Percentiles rank a stretch among this genome's conserved stretches.
Conservation (phyloP, 1,140 invertebrate species). For the Saccostrea cuccullata region DNA sequence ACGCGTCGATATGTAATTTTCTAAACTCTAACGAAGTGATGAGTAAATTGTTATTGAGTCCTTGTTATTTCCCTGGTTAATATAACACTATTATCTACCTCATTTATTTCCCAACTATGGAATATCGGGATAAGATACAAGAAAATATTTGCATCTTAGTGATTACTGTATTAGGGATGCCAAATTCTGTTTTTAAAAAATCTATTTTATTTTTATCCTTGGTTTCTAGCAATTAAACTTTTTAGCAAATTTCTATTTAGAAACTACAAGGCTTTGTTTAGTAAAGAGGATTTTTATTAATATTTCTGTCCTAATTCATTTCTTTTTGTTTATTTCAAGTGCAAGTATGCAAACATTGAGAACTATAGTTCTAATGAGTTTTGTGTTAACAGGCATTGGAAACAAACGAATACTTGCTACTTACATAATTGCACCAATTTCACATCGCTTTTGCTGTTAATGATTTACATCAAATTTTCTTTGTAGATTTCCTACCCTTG, state of each 20-base stretch:
- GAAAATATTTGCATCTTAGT: neutral
- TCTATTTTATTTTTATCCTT: neutral
- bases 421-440: constrained; percentile 16
- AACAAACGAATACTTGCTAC: neutral
- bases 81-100: neutral
- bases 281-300: neutral
- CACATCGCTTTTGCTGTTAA: neutral
- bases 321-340: constrained; percentile 14
- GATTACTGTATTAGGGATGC: neutral
- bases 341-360: constrained; percentile 1
- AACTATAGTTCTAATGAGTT: neutral
- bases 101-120: neutral
- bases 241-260: neutral
- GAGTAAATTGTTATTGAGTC: constrained; percentile 11
- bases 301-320: neutral
- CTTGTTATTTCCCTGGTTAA: constrained; percentile 4
- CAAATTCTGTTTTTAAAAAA: neutral
- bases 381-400: neutral
- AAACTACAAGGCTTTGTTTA: neutral
- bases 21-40: constrained; percentile 3
- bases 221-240: neutral
- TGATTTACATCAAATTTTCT: neutral
- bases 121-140: neutral
- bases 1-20: constrained; percentile 10
- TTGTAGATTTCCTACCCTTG: neutral